Evolutionary conservation across 1,140 invertebrate species (phyloP).

Genomic region (Drosophila rhopaloa): DNA sequence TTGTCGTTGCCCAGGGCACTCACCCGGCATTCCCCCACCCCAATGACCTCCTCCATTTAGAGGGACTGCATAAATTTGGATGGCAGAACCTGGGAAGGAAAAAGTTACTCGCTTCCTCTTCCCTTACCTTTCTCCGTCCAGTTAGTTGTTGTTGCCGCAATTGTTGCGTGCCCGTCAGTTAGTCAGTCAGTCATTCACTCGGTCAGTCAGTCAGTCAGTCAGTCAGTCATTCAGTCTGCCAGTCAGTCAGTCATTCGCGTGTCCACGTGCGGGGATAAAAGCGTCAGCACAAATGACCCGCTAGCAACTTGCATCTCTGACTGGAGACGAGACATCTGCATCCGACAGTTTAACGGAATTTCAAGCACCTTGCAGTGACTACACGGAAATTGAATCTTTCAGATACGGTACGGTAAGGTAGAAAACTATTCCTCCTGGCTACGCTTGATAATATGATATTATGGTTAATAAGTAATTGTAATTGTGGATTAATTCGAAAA

Average conservation of each 20-base stretch:
- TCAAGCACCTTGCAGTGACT: slow-evolving; percentile 1
- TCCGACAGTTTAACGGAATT: slow-evolving; percentile 27
- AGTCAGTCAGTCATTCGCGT: slow-evolving; percentile 26
- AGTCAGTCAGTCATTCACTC: slow-evolving; percentile 3
- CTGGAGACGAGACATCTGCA: slow-evolving; percentile 1
- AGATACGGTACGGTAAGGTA: background rate
- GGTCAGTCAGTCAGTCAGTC: slow-evolving; percentile 7
- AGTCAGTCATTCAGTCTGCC: slow-evolving; percentile 1
- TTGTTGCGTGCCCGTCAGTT: slow-evolving; percentile 29
- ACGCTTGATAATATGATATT: too few species aligned
- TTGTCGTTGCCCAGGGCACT: slow-evolving; percentile 49
- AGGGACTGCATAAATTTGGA: slow-evolving; percentile 55
- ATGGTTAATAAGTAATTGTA: too few species aligned
- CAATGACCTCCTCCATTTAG: background rate
- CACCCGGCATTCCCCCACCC: slow-evolving; percentile 11
- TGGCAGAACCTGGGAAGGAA: slow-evolving; percentile 8
- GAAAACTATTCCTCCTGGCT: too few species aligned
- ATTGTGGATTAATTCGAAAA: too few species aligned
- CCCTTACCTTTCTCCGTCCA: slow-evolving; percentile 6
- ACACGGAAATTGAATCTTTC: slow-evolving; percentile 3
- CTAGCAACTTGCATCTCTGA: slow-evolving; percentile 36
- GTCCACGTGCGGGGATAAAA: slow-evolving; percentile 44
- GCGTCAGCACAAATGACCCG: slow-evolving; percentile 47
- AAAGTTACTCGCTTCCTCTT: slow-evolving; percentile 22
- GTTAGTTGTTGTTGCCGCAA: slow-evolving; percentile 21